Evolutionary conservation across 2,113 vertebrate species (phyloP), one percentile per base, ranked within the genome.

Genomic region (Syrmaticus mikado): DNA sequence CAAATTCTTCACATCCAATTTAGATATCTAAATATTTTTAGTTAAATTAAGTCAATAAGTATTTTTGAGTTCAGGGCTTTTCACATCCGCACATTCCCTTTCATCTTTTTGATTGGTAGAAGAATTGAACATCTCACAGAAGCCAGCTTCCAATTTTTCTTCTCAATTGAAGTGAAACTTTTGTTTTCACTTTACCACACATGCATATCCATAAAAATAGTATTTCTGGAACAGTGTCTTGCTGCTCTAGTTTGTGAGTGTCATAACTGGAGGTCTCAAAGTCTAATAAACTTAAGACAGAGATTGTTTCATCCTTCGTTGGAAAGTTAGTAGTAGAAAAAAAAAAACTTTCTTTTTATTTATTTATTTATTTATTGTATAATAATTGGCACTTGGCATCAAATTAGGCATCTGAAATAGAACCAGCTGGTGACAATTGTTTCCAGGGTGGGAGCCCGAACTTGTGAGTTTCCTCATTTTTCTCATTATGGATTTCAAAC

Each of bases 401-500:
- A 60, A 90, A 79, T 16, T 66, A 77, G 50, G 28, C 68, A 74
- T 90, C 89, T 88, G 36, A 95, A 93, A 80, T 17, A 89, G 32
- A 87, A 45, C 67, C 67, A 92, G 85, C 79, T 90, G 85, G 79
- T 82, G 64, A 55, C 45, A 93, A 85, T 34, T 30, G 8, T 90
- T 94, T 89, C 77, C 61, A 68, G 74, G 70, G 70, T 90, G 32
- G 83, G 89, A 83, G 48, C n/a, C 46, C 32, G 41, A 82, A 74
- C 65, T 81, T 86, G 57, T 52, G 65, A 90, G 77, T 93, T 91
- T 89, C 90, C 50, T 90, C 77, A 55, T 77, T 94, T 92, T 71
- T 62, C 43, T 67, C 36, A 32, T 64, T 72, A 50, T 43, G 71
- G 55, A 78, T 78, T 86, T 86, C 21, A 36, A 36, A 36, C 36